These are phyloP conservation scores for Salarias fasciatus DNA, from an alignment of 2,797 vertebrate genomes.

Conservation along the genomic window DNA sequence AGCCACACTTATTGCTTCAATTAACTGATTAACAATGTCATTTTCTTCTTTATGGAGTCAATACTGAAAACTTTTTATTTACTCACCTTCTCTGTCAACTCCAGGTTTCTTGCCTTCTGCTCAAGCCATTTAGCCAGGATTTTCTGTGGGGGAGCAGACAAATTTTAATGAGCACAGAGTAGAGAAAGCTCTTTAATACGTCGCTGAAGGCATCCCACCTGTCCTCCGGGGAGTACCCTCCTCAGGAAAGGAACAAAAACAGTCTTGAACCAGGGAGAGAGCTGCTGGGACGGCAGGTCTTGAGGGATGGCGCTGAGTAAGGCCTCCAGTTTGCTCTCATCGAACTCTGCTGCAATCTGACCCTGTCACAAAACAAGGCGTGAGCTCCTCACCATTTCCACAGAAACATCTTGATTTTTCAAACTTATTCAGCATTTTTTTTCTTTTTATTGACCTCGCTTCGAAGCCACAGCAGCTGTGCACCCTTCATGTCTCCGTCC, in stretches of 20 bases:
- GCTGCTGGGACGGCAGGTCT: conserved; percentile 82
- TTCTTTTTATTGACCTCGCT: conserved; percentile 82
- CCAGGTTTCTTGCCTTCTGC: conserved; percentile 90
- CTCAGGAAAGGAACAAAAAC: conserved; percentile 91
- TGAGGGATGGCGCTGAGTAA: conserved; percentile 86
- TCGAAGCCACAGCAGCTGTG: conserved; percentile 94
- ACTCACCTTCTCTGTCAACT: conserved; percentile 94
- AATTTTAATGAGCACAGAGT: neutral
- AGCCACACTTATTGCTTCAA: neutral
- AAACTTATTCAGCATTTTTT: too few species aligned
- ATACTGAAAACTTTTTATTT: neutral
- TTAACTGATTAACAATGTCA: neutral
- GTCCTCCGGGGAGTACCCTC: conserved; percentile 86
- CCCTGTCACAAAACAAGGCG: conserved; percentile 77
- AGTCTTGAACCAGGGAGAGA: conserved; percentile 91
- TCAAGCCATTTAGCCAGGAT: conserved; percentile 93
- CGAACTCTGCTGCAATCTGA: conserved; percentile 86
- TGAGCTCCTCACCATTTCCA: neutral
- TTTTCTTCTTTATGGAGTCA: neutral
- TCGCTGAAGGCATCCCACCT: conserved; percentile 76
- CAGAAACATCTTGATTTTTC: neutral
- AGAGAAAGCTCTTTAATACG: neutral
- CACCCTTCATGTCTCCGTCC: conserved; percentile 87
- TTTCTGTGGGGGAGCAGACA: conserved; percentile 78
- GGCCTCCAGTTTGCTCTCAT: conserved; percentile 84